A percentile compares a stretch with the other conserved stretches of the same genome.
These are phyloP conservation scores for Pimpla rufipes DNA, from an alignment of 2,888 invertebrate genomes.

Conservation along the genomic window DNA sequence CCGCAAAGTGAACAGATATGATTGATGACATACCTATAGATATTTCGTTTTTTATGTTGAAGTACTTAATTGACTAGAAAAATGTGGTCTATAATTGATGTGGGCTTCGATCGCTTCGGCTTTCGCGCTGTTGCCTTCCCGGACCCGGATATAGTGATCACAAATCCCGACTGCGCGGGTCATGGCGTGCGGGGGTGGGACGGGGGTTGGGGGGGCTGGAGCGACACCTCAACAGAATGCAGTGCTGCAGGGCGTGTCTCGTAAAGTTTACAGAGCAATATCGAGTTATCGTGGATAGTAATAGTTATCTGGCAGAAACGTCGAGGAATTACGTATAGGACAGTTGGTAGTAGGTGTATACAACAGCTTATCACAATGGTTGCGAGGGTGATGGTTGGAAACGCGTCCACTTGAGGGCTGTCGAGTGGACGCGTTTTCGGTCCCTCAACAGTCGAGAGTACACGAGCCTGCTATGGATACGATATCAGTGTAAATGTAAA, in stretches of 20 bases:
- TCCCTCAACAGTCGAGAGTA: constrained; percentile 38
- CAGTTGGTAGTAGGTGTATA: constrained; percentile 11
- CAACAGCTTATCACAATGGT: constrained; percentile 14
- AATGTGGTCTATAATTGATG: no score
- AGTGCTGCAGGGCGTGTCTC: constrained; percentile 12
- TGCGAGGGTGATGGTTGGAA: constrained; percentile 7
- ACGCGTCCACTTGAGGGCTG: constrained; percentile 22
- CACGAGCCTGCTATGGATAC: constrained; percentile 34
- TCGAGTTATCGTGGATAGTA: constrained; percentile 39
- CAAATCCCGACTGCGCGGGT: background rate
- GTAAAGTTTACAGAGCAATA: constrained; percentile 39
- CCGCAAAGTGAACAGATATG: no score
- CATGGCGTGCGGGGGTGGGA: no score
- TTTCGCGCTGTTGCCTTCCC: background rate
- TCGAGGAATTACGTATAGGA: constrained; percentile 36
- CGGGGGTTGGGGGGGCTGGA: background rate
- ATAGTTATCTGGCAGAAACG: constrained; percentile 44
- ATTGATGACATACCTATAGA: no score
- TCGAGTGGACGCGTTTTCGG: constrained; percentile 15
- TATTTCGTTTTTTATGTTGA: no score
- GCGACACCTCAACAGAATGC: background rate
- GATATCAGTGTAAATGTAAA: constrained; percentile 31
- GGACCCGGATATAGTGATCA: background rate
- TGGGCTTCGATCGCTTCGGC: no score
- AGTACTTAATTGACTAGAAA: no score